Percentiles rank a stretch among this genome's conserved stretches.
These are phyloP conservation scores for Cygnus atratus DNA, from an alignment of 2,113 vertebrate species.

Conservation along the genomic window DNA sequence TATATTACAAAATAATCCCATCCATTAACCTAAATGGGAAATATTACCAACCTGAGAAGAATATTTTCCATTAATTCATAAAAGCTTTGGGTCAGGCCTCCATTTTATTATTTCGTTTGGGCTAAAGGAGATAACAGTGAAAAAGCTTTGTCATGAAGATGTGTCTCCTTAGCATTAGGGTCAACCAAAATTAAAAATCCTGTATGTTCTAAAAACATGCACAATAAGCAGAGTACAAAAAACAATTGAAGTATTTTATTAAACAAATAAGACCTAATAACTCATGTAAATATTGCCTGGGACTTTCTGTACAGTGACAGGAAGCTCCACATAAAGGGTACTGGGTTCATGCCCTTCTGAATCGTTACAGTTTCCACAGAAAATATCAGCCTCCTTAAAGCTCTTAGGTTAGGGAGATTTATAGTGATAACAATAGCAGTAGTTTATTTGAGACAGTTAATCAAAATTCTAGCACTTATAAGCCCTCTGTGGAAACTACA, in stretches of 20 bases:
- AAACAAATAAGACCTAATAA: constrained; percentile 26
- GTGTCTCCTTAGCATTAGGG: background rate
- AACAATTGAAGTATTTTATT: background rate
- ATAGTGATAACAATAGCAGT: constrained; percentile 56
- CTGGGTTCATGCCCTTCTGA: constrained; percentile 11
- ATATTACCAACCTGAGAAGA: background rate
- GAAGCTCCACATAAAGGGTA: constrained; percentile 27
- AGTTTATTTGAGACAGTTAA: constrained; percentile 66
- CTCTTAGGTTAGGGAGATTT: constrained; percentile 16
- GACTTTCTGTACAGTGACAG: background rate
- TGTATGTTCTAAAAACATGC: background rate
- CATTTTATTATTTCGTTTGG: background rate
- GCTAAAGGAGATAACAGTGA: background rate
- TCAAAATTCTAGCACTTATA: constrained; percentile 69
- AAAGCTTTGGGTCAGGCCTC: background rate
- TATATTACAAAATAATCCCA: background rate
- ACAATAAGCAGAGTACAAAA: background rate
- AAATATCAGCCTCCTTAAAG: constrained; percentile 4
- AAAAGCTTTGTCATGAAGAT: background rate
- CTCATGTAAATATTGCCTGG: background rate
- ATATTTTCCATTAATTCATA: background rate
- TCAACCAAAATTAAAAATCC: background rate
- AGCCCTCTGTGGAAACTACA: constrained; percentile 52
- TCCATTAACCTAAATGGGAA: background rate
- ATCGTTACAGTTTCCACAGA: constrained; percentile 21